Base-by-base conservation (phyloP, 2,113 vertebrate genomes). In the Maccullochella peelii region DNA sequence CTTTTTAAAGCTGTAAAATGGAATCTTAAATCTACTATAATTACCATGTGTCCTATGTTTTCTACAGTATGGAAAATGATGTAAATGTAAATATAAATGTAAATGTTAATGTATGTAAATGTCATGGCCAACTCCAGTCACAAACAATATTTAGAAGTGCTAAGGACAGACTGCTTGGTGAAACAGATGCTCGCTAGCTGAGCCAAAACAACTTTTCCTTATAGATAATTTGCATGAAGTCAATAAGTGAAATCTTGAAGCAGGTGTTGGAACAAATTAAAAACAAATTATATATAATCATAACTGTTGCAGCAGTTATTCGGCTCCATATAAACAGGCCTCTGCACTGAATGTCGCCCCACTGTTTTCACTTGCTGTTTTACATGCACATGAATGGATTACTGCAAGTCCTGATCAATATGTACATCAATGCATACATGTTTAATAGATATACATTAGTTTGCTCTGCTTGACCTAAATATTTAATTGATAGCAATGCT, bases 221-320 rank as follows among this genome's bases (percentile, higher is more conserved):
- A 25, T 58, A 66, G 47, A n/a, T 36, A 25, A 74, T 77, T 62
- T 63, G 54, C 52, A 67, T 73, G 4, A 61, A 25, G 33, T 36
- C 57, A 47, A 2, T 52, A 16, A 55, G 18, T 79, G 20, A 57
- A 63, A 57, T 47, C 44, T 11, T 38, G 12, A 75, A 73, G 82
- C 59, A 80, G 82, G 54, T 89, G 70, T 62, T 76, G 3, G 70
- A 68, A 79, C 52, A 75, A 3, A 73, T 66, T 58, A 57, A 67
- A 73, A 72, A 63, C 18, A 78, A 69, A 55, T 10, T 0, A 36
- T 52, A 36, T 12, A 12, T 10, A 59, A 79, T 47, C 16, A 25
- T 33, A 15, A 25, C 11, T 30, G 59, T 50, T 57, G n/a, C 36
- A 52, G 36, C 21, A 42, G 57, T n/a, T 75, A 1, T 23, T 47